Percentiles rank a stretch among this genome's conserved stretches.
phyloP scores from a whole-genome alignment of 2,888 invertebrate genomes.

The Hirtodrosophila duncani region DNA sequence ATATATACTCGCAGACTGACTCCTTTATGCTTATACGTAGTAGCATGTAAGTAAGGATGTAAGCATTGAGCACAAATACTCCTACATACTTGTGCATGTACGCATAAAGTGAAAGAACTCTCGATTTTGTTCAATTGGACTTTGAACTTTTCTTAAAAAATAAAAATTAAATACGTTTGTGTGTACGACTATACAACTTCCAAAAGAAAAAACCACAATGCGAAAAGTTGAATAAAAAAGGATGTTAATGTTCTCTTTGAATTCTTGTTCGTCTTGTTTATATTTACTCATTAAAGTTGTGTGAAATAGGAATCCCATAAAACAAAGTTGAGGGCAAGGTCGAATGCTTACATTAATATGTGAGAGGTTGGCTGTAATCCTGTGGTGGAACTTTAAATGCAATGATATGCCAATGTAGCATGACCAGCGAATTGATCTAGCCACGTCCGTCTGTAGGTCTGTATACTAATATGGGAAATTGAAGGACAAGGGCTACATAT shows the following conservation, averaged over 20 bases:
- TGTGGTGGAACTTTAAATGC: no score
- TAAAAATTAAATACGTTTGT: no score
- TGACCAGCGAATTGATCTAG: no score
- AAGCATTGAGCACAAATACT: slow-evolving; percentile 40
- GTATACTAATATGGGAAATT: no score
- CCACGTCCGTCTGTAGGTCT: background rate
- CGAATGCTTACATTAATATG: slow-evolving; percentile 3
- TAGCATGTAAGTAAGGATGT: slow-evolving; percentile 6
- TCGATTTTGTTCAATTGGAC: slow-evolving; percentile 69
- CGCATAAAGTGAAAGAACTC: slow-evolving; percentile 60
- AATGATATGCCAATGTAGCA: no score
- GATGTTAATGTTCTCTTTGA: slow-evolving; percentile 21
- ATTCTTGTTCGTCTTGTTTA: slow-evolving; percentile 6
- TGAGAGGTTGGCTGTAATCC: slow-evolving; percentile 15
- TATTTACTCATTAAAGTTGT: background rate
- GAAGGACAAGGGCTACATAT: no score
- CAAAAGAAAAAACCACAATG: slow-evolving; percentile 28
- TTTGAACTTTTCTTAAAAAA: slow-evolving; percentile 49
- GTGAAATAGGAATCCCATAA: background rate
- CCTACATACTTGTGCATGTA: slow-evolving; percentile 20
- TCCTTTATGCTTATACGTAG: slow-evolving; percentile 18
- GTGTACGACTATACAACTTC: no score
- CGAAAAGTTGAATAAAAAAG: slow-evolving; percentile 37
- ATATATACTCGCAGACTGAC: slow-evolving; percentile 3
- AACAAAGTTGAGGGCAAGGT: slow-evolving; percentile 4